phyloP scores from a whole-genome alignment of 2,797 vertebrate species.

The Labeo calbasu region DNA sequence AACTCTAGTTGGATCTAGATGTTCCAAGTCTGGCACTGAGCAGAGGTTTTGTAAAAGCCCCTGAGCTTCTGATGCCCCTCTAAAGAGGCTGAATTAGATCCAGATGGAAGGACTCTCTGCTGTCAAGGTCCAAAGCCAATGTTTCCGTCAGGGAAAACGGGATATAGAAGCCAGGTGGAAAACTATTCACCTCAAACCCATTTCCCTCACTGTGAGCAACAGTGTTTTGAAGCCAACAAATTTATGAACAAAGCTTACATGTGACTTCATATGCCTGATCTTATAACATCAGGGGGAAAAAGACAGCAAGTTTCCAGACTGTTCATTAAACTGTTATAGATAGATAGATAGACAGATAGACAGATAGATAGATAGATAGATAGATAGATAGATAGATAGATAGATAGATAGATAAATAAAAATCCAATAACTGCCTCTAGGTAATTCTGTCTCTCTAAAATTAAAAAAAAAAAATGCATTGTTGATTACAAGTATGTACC shows the following conservation, averaged over 20 bases:
- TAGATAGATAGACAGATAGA: no score
- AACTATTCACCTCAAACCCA: constrained; percentile 16
- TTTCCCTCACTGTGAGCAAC: not conserved
- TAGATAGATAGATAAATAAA: no score
- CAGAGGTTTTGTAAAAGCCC: constrained; percentile 5
- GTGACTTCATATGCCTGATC: not conserved
- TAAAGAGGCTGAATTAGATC: constrained; percentile 67
- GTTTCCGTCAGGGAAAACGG: constrained; percentile 54
- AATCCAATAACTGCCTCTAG: not conserved
- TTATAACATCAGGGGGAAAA: no score
- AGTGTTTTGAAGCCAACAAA: not conserved
- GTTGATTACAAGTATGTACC: constrained; percentile 17
- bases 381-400: no score
- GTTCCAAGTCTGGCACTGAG: constrained; percentile 18
- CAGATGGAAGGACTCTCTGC: constrained; percentile 72
- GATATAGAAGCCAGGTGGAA: constrained; percentile 28
- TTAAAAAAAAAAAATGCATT: constrained; percentile 26
- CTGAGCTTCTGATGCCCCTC: constrained; percentile 67
- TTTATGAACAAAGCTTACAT: constrained; percentile 5
- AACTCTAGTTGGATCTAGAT: constrained; percentile 19
- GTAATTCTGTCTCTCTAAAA: not conserved
- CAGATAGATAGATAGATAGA: no score
- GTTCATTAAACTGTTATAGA: not conserved
- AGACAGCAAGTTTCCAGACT: not conserved
- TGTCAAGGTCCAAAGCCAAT: constrained; percentile 57